Evolutionary conservation across 2,113 vertebrate species (phyloP).

Genomic region (Cololabis saira): DNA sequence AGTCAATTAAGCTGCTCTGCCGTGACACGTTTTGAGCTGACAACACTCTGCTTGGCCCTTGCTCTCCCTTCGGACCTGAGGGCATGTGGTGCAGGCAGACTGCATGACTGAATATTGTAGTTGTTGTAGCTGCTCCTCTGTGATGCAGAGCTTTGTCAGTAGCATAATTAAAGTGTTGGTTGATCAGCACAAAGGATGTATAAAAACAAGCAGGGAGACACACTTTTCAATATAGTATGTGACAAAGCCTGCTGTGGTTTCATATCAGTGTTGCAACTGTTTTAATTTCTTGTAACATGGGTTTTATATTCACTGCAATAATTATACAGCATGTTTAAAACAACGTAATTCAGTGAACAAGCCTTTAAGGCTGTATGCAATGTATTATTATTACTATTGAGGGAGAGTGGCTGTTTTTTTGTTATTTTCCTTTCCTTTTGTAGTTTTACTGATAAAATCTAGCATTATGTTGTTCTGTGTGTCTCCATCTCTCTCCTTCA

Average conservation of each 20-base stretch:
- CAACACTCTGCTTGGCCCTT: conserved; percentile 40
- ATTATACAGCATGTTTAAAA: conserved; percentile 29
- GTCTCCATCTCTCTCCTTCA: conserved; percentile 2
- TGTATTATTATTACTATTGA: background rate
- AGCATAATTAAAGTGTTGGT: conserved; percentile 57
- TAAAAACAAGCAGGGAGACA: conserved; percentile 50
- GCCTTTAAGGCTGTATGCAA: background rate
- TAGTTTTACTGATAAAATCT: no score
- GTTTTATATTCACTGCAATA: conserved; percentile 35
- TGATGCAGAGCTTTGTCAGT: conserved; percentile 13
- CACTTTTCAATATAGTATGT: conserved; percentile 57
- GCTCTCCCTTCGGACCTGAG: conserved; percentile 44
- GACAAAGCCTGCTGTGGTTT: conserved; percentile 59
- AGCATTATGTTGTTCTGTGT: background rate
- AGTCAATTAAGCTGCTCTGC: conserved; percentile 76
- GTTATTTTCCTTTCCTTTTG: background rate
- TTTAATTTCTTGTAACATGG: conserved; percentile 47
- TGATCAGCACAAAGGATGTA: conserved; percentile 47
- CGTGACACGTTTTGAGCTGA: conserved; percentile 65
- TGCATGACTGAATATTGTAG: conserved; percentile 45
- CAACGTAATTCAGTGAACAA: conserved; percentile 5
- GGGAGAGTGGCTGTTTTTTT: no score
- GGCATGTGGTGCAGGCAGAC: conserved; percentile 39
- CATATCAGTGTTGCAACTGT: conserved; percentile 32
- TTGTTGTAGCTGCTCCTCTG: conserved; percentile 17